Evolutionary conservation across 2,113 vertebrate species (phyloP).

Genomic region (Furnarius figulus): DNA sequence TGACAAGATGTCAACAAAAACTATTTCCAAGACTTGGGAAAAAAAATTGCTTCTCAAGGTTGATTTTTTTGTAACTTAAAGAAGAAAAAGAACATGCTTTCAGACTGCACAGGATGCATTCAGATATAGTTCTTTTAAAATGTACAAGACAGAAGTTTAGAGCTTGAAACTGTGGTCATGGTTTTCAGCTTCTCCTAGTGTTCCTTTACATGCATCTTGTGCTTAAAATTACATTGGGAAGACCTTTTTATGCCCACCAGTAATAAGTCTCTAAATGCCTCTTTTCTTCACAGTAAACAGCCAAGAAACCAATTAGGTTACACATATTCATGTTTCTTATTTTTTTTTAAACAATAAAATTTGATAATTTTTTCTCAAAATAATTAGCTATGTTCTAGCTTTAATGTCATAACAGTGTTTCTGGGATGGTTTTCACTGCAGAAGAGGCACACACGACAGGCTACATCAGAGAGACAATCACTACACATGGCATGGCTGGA

Average conservation of each 20-base stretch:
- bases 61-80: neutral
- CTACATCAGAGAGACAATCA: neutral
- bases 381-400: neutral
- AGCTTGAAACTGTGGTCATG: neutral
- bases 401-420: neutral
- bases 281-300: neutral
- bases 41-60: neutral
- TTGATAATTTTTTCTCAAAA: neutral
- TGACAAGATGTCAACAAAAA: neutral
- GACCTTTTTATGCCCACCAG: neutral
- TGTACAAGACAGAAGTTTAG: neutral
- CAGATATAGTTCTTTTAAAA: neutral
- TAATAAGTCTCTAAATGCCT: neutral
- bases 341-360: neutral
- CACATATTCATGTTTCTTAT: neutral
- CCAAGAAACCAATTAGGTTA: neutral
- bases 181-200: neutral
- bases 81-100: neutral
- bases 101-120: neutral
- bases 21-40: neutral
- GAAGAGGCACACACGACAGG: neutral
- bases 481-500: neutral
- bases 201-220: neutral
- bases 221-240: neutral
- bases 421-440: neutral